A percentile compares a stretch with the other conserved stretches of the same genome.
Conservation (phyloP, 30 jellyfish, hydroid and myxozoan species). For the Rhopilema esculentum region DNA sequence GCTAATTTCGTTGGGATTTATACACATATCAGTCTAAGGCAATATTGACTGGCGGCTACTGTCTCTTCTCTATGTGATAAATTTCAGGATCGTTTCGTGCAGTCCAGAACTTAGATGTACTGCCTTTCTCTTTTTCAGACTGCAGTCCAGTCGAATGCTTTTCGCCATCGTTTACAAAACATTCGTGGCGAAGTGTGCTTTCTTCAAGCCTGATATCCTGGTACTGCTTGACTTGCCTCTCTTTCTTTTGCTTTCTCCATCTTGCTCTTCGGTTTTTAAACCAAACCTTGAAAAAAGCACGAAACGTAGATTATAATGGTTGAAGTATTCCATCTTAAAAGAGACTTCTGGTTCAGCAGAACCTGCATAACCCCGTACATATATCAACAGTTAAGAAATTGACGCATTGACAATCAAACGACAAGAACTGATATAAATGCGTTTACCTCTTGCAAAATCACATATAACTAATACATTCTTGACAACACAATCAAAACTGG, state of each 20-base stretch:
- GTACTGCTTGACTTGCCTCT: constrained; percentile 71
- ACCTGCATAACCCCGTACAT: too few relatives aligned
- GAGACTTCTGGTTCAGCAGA: too few relatives aligned
- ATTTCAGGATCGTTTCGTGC: constrained; percentile 40
- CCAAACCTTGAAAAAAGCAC: constrained; percentile 76
- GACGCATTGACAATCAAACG: too few relatives aligned
- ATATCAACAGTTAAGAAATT: too few relatives aligned
- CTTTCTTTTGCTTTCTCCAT: constrained; percentile 96
- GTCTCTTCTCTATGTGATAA: constrained; percentile 50
- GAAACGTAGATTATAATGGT: too few relatives aligned
- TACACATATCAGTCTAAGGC: neutral
- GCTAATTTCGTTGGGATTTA: neutral
- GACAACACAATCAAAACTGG: too few relatives aligned
- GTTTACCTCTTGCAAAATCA: too few relatives aligned
- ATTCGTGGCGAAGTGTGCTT: constrained; percentile 65
- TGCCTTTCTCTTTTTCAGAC: constrained; percentile 19
- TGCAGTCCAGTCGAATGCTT: constrained; percentile 43
- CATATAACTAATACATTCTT: too few relatives aligned
- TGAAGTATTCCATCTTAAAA: too few relatives aligned
- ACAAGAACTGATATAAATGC: too few relatives aligned
- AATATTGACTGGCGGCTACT: constrained; percentile 1
- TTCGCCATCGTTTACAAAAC: constrained; percentile 71
- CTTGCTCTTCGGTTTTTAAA: constrained; percentile 93
- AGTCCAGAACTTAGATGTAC: constrained; percentile 36
- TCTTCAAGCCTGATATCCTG: constrained; percentile 66